phyloP scores from a whole-genome alignment of 2,113 vertebrate genomes.

The Ondatra zibethicus region DNA sequence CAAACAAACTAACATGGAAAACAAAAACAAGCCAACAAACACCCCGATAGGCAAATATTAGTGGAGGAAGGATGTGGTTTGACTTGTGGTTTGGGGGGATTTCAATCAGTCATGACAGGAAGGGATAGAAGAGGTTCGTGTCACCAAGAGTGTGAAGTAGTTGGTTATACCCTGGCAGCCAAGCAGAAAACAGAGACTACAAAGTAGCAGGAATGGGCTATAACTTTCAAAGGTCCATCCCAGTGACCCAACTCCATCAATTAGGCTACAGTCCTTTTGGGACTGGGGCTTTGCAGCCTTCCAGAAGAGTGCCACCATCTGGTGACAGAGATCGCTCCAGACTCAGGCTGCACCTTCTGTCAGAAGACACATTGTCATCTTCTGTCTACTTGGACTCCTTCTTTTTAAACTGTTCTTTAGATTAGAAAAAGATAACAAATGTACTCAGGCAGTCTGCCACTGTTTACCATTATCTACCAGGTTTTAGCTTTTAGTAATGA shows the following conservation, averaged over 20 bases:
- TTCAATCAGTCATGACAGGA: background rate
- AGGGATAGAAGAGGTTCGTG: background rate
- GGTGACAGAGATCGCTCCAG: background rate
- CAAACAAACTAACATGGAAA: background rate
- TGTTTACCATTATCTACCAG: background rate
- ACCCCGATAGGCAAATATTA: background rate
- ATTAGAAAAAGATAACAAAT: background rate
- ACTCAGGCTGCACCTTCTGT: background rate
- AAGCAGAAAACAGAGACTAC: background rate
- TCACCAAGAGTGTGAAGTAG: background rate
- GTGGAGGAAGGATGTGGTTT: background rate
- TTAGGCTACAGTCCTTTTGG: background rate
- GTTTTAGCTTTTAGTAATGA: background rate
- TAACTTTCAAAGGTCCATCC: background rate
- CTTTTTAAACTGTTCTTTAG: background rate
- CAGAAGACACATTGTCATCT: background rate
- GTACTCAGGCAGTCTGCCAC: too few species aligned
- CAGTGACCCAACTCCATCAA: background rate
- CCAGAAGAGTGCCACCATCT: background rate
- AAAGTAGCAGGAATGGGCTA: background rate
- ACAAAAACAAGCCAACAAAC: background rate
- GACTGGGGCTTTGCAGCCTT: background rate
- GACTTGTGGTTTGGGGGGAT: background rate
- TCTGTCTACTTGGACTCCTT: background rate
- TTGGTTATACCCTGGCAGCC: background rate